Percentiles rank a stretch among this genome's conserved stretches.
Conservation (phyloP, 2,888 invertebrate species). For the Macrosiphum euphorbiae region DNA sequence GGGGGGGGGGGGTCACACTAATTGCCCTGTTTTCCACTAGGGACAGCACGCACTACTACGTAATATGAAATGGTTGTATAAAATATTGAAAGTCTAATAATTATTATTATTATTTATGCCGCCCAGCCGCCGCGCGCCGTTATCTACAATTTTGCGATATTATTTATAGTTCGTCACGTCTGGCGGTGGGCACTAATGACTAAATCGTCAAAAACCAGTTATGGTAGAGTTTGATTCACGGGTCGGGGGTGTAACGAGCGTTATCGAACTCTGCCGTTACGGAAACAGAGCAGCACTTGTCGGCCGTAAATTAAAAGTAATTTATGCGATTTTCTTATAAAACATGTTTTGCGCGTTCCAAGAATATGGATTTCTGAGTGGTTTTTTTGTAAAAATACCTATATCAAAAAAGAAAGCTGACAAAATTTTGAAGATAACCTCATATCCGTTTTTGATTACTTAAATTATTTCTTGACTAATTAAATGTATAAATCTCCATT, state of each 20-base stretch:
- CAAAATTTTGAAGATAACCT: no score
- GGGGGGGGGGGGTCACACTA: background rate
- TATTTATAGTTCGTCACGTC: conserved; percentile 14
- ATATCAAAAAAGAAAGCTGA: conserved; percentile 9
- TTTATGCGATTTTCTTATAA: conserved; percentile 7
- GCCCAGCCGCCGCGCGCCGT: conserved; percentile 12
- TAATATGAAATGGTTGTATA: conserved; percentile 16
- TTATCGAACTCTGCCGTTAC: background rate
- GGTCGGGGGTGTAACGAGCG: background rate
- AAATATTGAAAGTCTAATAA: conserved; percentile 16
- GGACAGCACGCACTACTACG: background rate
- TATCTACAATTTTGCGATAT: conserved; percentile 15
- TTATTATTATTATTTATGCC: conserved; percentile 13
- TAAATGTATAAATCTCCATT: no score
- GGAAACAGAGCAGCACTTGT: conserved; percentile 12
- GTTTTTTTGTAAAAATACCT: conserved; percentile 10
- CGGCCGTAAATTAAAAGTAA: conserved; percentile 12
- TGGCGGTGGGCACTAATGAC: conserved; percentile 2
- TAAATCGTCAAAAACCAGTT: conserved; percentile 2
- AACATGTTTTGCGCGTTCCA: conserved; percentile 17
- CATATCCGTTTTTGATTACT: no score
- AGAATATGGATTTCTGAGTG: conserved; percentile 16
- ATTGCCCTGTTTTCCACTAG: background rate
- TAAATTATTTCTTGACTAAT: no score
- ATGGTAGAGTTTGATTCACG: conserved; percentile 6